Evolutionary conservation across 2,888 invertebrate genomes (phyloP).

Genomic region (Watsonalla binaria): DNA sequence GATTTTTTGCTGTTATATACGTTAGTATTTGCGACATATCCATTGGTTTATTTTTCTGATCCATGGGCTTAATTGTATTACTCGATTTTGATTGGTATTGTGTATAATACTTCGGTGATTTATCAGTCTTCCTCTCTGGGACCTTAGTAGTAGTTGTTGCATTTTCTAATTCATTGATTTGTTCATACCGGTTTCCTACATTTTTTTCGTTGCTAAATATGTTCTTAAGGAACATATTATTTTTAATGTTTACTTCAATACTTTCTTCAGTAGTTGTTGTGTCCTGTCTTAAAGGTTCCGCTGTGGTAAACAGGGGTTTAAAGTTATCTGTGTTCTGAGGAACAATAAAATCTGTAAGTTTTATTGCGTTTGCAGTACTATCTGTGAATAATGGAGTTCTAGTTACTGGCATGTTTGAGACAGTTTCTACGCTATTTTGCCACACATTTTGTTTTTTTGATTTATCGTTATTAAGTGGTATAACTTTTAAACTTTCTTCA

Average conservation of each 20-base stretch:
- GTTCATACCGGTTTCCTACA: constrained; percentile 11
- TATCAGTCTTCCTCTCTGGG: constrained; percentile 38
- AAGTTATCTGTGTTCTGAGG: constrained; percentile 35
- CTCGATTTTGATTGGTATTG: constrained; percentile 37
- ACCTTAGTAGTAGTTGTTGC: constrained; percentile 21
- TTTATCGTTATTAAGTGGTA: constrained; percentile 17
- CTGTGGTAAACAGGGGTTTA: constrained; percentile 29
- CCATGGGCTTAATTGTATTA: constrained; percentile 40
- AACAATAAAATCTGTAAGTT: constrained; percentile 35
- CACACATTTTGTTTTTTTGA: background rate
- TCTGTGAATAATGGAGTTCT: constrained; percentile 20
- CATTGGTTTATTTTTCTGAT: constrained; percentile 38
- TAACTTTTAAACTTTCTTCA: constrained; percentile 13
- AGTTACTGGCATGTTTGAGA: constrained; percentile 21
- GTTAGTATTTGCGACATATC: constrained; percentile 58
- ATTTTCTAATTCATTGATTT: constrained; percentile 23
- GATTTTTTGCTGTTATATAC: constrained; percentile 54
- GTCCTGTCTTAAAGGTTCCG: constrained; percentile 17
- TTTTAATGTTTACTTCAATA: constrained; percentile 42
- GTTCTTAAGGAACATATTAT: constrained; percentile 62
- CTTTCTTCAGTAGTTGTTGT: constrained; percentile 30
- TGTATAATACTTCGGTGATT: constrained; percentile 38
- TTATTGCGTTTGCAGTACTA: constrained; percentile 19
- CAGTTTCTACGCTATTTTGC: constrained; percentile 12
- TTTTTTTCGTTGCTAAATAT: constrained; percentile 35